Evolutionary conservation across 2,797 vertebrate genomes (phyloP), one percentile per base, ranked within the genome.

Genomic region (Bradypodion ventrale): DNA sequence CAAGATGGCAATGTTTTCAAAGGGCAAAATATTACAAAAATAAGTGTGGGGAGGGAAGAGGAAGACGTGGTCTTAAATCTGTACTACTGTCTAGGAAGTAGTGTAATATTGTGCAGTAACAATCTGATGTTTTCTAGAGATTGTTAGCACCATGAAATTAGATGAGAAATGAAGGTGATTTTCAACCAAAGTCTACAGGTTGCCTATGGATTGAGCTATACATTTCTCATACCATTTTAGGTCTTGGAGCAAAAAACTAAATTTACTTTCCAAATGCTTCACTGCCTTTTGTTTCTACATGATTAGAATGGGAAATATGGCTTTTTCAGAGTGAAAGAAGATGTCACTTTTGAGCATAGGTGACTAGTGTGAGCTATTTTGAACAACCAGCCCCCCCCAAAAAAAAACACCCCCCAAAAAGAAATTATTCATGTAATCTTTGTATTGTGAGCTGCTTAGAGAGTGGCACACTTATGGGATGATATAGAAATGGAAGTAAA

Each of bases 371-470:
- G 77, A 69, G 8, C 1, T 75, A 35, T 40, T 40, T 3, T 52
- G 25, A 21, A 40, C 0, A 0, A 9, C 76, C 15, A 5, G 9
- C n/a, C n/a, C n/a, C n/a, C n/a, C n/a, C n/a, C n/a, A n/a, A n/a
- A n/a, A 81, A 92, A 81, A 59, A n/a, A n/a, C n/a, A n/a, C n/a
- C n/a, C n/a, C n/a, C 77, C 37, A 23, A 46, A 65, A 80, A 80
- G 15, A 52, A 56, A 77, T 69, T 63, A 69, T 37, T 83, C 65
- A 59, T 19, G 21, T 19, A 60, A 49, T 25, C 19, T n/a, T 21
- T 37, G 23, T n/a, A n/a, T n/a, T n/a, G n/a, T n/a, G n/a, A n/a
- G n/a, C n/a, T n/a, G n/a, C n/a, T n/a, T n/a, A n/a, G n/a, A n/a
- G n/a, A n/a, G n/a, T n/a, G n/a, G n/a, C n/a, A n/a, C n/a, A n/a